Evolutionary conservation across 2,113 vertebrate species (phyloP).

Genomic region (Blennius ocellaris): DNA sequence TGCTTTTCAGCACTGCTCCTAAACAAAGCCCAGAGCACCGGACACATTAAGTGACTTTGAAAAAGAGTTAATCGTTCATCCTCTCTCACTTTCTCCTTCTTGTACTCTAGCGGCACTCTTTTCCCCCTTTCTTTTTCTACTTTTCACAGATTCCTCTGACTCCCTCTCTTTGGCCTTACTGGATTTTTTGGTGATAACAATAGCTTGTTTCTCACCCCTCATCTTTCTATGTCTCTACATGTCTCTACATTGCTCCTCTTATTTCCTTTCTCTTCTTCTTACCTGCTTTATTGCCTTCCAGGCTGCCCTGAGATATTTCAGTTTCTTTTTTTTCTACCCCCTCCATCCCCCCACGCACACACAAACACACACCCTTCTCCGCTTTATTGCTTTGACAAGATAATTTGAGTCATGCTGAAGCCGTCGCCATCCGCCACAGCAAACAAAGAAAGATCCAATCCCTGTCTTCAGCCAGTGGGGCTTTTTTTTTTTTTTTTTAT

Average conservation of each 20-base stretch:
- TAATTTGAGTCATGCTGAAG: conserved; percentile 82
- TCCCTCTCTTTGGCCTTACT: conserved; percentile 19
- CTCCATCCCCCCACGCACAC: not conserved
- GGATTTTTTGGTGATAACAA: conserved; percentile 20
- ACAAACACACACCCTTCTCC: conserved; percentile 18
- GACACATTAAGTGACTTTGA: conserved; percentile 94
- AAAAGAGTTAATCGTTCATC: conserved; percentile 96
- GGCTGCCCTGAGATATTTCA: conserved; percentile 19
- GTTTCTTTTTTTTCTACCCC: conserved; percentile 38
- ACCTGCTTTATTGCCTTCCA: not conserved
- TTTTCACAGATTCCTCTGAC: not conserved
- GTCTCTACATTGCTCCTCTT: not conserved
- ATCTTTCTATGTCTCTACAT: not conserved
- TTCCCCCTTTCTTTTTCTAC: conserved; percentile 5
- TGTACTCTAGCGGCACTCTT: conserved; percentile 6
- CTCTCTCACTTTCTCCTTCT: conserved; percentile 73
- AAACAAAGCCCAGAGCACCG: conserved; percentile 83
- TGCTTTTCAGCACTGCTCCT: conserved; percentile 81
- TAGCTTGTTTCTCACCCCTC: not conserved
- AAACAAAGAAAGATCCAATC: conserved; percentile 80
- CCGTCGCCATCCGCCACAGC: conserved; percentile 68
- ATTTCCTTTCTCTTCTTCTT: not conserved
- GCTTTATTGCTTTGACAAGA: conserved; percentile 83
- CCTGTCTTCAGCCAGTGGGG: conserved; percentile 66
- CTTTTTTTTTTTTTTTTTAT: conserved; percentile 50